Percentiles rank a stretch among this genome's conserved stretches.
Evolutionary conservation across 2,888 invertebrate genomes (phyloP).

Genomic region (Lasius platythorax): DNA sequence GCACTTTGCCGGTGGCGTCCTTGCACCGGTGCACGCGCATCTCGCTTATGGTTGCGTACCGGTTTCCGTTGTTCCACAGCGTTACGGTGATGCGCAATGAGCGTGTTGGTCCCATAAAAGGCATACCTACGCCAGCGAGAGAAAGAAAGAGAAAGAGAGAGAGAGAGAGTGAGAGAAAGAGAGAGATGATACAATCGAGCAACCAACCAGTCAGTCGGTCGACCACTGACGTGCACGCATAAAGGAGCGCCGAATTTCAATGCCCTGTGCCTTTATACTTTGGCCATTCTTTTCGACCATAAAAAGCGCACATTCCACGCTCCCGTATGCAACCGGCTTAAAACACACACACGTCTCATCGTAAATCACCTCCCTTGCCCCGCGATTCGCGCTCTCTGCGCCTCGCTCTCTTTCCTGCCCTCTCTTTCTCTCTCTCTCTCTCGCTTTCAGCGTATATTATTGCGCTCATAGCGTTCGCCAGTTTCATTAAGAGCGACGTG

Average conservation of each 20-base stretch:
- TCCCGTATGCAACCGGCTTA: slow-evolving; percentile 77
- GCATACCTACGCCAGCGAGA: slow-evolving; percentile 53
- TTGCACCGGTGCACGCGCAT: slow-evolving; percentile 64
- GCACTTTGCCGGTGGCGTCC: slow-evolving; percentile 63
- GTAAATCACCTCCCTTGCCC: slow-evolving; percentile 79
- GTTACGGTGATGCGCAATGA: slow-evolving; percentile 79
- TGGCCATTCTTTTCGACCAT: slow-evolving; percentile 79
- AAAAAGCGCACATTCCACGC: slow-evolving; percentile 81
- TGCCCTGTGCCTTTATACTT: slow-evolving; percentile 79
- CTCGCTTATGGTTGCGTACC: slow-evolving; percentile 61
- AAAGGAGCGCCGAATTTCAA: slow-evolving; percentile 81
- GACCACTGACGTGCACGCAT: slow-evolving; percentile 71
- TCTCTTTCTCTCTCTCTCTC: not conserved
- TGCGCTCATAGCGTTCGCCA: slow-evolving; percentile 37
- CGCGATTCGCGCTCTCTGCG: slow-evolving; percentile 55
- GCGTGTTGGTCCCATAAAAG: slow-evolving; percentile 77
- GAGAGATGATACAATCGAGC: slow-evolving; percentile 34
- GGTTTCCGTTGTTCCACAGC: slow-evolving; percentile 72
- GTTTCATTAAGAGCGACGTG: slow-evolving; percentile 63
- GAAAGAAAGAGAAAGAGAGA: not conserved
- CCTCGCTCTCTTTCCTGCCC: not conserved
- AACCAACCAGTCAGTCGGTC: slow-evolving; percentile 61
- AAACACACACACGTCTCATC: slow-evolving; percentile 78
- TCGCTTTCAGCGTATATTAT: slow-evolving; percentile 28
- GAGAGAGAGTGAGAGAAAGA: not conserved